Base-by-base conservation (phyloP, 2,888 invertebrate species). In the Agrilus mali region DNA sequence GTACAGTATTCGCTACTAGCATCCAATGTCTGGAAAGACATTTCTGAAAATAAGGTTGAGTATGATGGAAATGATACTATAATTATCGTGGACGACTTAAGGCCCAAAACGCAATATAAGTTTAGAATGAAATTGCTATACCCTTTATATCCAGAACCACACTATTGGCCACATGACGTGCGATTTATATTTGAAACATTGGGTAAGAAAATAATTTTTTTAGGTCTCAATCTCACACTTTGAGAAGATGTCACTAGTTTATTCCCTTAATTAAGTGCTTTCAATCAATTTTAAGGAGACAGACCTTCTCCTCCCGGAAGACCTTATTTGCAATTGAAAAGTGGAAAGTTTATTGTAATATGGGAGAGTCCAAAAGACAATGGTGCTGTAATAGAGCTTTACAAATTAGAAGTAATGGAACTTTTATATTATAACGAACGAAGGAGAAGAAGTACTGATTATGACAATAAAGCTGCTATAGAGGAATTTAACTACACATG, bases 321-420 rank as follows among this genome's bases (percentile, higher is more conserved):
- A 5, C 84, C 92, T 0, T 70, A 73, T 10, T 75, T 87, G n/a
- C 79, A 82, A 45, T 72, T 88, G 10, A 78, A 80, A 16, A 78
- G 79, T 16, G 79, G 81, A 16, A 74, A 85, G 16, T 80, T 85
- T 55, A 82, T 86, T 57, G 78, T 90, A 0, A 78, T 77, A 57
- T 94, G 94, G 94, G 72, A 79, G 36, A 76, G 83, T 8, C 82
- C 90, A 0, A 74, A 74, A 48, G 77, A 80, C 12, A 83, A 87
- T 58, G 92, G 92, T 0, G 82, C 83, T 0, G 69, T 77, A n/a
- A 73, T 89, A 7, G 69, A 74, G 8, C 65, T 75, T 41, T 94
- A 93, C 63, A 75, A 78, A 33, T 69, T 93, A 15, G 87, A 90
- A 70, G 86, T 84, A 0, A 64, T 64, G 41, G 56, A 60, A 47